Base-by-base conservation (phyloP, 2,888 invertebrate genomes). In the Dermolepida albohirtum region DNA sequence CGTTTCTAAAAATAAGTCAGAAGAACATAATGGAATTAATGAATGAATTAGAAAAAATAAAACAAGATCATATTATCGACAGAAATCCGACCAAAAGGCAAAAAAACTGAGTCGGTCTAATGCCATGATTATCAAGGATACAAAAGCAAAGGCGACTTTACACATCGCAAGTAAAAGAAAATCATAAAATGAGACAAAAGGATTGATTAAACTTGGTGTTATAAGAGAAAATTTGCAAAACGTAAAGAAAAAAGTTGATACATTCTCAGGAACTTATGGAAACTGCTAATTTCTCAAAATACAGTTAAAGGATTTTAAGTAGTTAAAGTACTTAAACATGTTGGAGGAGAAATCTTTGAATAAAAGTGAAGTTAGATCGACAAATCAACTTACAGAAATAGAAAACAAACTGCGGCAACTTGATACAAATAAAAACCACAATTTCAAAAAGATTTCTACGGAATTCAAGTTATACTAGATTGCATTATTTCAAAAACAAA, bases 161-260 rank as follows among this genome's bases (percentile, higher is more conserved):
- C 41, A 54, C 65, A 7, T 57, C 68, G n/a, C n/a, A n/a, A n/a
- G n/a, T n/a, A n/a, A n/a, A n/a, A n/a, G 39, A 6, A 66, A 55
- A 16, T 40, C 59, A 7, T 39, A 41, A 14, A 66, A 64, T 27
- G 57, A 59, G 8, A 17, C 27, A 11, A 54, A 14, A 12, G 66
- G 57, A 41, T 22, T 64, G n/a, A 41, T 39, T 2, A 54, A 55
- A 10, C 10, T 70, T n/a, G 72, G 72, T 29, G 41, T 44, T 10
- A 67, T 73, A 39, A 51, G 71, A 0, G 74, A 74, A 41, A 68
- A 72, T 41, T 68, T 73, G 2, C 72, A 73, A 39, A 72, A 71
- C 63, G n/a, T 73, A n/a, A 72, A 72, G 47, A 66, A 66, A 12
- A 72, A 72, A 66, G 71, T 73, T 6, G 73, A 74, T 14, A 67